Evolutionary conservation across 2,888 invertebrate species (phyloP), one percentile per base, ranked within the genome.

Genomic region (Muschampia plurimacula): DNA sequence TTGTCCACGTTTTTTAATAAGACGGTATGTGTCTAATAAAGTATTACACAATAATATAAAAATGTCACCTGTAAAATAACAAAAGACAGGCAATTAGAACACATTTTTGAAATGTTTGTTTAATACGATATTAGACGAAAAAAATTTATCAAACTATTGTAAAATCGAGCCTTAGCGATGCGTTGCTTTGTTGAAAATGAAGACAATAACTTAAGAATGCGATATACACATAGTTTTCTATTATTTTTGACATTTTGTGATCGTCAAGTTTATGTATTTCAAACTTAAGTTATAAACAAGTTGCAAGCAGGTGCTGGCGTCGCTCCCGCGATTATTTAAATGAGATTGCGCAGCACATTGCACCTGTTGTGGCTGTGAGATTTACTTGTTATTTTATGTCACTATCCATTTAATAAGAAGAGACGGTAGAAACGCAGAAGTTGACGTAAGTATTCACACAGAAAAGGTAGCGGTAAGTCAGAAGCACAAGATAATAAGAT

Each of bases 291-390:
- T 55, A 55, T 55, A 55, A 55, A 55, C 55, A 55, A 13, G 57
- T 67, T 67, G 44, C 67, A 67, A 44, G n/a, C 67, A 67, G 67
- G 36, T 67, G 67, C 5, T 57, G 67, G 28, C 55, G 55, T 5
- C 57, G 67, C n/a, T 57, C 28, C 44, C 44, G 57, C 44, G 67
- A 57, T 67, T 67, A 67, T 67, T 67, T 67, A 67, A 67, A 67
- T 67, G 67, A 52, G 57, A 67, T 13, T 41, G 36, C 67, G 22
- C 57, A 41, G 28, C 44, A 41, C 44, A 28, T 44, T 57, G 67
- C 67, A 67, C 67, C 67, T 67, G 67, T 59, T 67, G 67, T 67
- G 67, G 41, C 41, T 22, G 22, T 13, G 41, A 41, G 55, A 57
- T 67, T 67, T 57, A 59, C 57, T 41, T 67, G 57, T 1, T 55